Base-by-base conservation (phyloP, 2,888 invertebrate species). In the Harpalus rufipes region DNA sequence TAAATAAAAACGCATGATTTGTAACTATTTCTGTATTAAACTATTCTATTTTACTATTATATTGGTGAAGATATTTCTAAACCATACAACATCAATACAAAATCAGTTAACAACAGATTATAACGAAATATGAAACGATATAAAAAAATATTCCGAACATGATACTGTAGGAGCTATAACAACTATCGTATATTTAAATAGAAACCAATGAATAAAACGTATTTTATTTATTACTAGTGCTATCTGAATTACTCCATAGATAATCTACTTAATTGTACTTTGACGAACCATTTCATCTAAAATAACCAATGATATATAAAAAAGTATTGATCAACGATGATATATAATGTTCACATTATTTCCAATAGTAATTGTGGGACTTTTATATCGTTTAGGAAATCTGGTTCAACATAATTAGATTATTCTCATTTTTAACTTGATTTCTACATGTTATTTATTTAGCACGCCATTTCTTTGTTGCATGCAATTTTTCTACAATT, bases 371-470 rank as follows among this genome's bases (percentile, higher is more conserved):
- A 68, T 68, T 68, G 68, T 68, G 68, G 8, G 32, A 39, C 68
- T 41, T 68, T 68, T 68, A 68, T 68, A 68, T 68, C 68, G 68
- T 39, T 68, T 68, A 6, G 68, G 68, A 68, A 68, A 68, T 68
- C 68, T 32, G 32, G 25, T 68, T 68, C 39, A 68, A 39, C 39
- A 39, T 68, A 68, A 68, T 68, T 68, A 68, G 39, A 68, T 68
- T 68, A 32, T 68, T n/a, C 39, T 68, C 39, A 68, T 68, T 68
- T 68, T 68, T 32, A 39, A 39, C 14, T n/a, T 68, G 39, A 68
- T 68, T 32, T 32, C 14, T 39, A 39, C 39, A 14, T 32, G 32
- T 39, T n/a, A 14, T 68, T 32, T 68, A 68, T 68, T 68, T 25
- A 25, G 21, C 65, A 65, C 65, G 65, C 32, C 65, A 65, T 39